Percentiles rank a stretch among this genome's conserved stretches.
phyloP scores from a whole-genome alignment of 2,113 vertebrate species.

The Pao palembangensis region DNA sequence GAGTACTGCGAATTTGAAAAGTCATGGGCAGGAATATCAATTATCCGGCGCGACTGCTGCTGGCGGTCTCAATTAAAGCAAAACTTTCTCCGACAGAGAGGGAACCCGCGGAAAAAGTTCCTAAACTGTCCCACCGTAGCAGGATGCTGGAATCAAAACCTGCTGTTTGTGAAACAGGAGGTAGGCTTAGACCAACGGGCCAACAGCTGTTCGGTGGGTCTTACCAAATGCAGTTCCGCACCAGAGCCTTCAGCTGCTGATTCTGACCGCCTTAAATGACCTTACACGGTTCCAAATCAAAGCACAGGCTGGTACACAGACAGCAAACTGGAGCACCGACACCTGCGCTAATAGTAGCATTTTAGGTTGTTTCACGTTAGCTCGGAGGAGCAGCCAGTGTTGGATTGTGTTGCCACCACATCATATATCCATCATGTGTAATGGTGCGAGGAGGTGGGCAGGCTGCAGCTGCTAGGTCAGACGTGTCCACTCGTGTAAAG shows the following conservation, averaged over 20 bases:
- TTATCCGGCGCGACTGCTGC: constrained; percentile 6
- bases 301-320: constrained; percentile 14
- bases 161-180: constrained; percentile 35
- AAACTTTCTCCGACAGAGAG: constrained; percentile 35
- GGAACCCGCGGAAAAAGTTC: constrained; percentile 17
- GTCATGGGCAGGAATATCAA: constrained; percentile 27
- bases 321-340: constrained; percentile 4
- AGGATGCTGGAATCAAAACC: constrained; percentile 22
- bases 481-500: constrained; percentile 43
- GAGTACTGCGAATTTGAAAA: constrained; percentile 11
- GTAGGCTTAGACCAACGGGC: constrained; percentile 46
- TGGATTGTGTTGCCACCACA: constrained; percentile 5
- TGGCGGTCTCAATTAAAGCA: constrained; percentile 18
- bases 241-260: constrained; percentile 24
- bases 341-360: no score
- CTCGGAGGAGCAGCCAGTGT: constrained; percentile 12
- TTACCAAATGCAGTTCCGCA: constrained; percentile 38
- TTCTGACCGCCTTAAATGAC: constrained; percentile 36
- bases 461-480: constrained; percentile 52
- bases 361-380: no score
- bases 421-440: constrained; percentile 41
- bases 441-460: constrained; percentile 45
- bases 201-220: constrained; percentile 34
- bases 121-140: constrained; percentile 9
- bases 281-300: constrained; percentile 33